Base-by-base conservation (phyloP, 2,113 vertebrate species). In the Scomber scombrus region DNA sequence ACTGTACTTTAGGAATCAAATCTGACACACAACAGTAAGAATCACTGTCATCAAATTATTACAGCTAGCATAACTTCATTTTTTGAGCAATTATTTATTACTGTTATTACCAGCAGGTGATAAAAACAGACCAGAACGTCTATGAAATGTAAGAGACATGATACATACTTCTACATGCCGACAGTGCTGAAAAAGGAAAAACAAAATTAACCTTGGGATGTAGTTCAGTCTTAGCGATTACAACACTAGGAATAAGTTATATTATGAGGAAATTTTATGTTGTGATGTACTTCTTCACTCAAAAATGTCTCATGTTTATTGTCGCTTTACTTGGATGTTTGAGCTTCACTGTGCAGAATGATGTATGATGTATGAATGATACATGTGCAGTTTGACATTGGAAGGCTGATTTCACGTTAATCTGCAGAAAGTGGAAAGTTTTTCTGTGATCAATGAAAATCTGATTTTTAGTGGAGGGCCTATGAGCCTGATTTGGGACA, bases 1-100 rank as follows among this genome's bases (percentile, higher is more conserved):
- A 71, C 21, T 34, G 4, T 56, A 50, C 34, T 47, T 62, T 15
- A 67, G 21, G n/a, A 72, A 58, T 75, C 1, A 58, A 31, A 56
- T 72, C 0, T 16, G 23, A 3, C 31, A 49, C 9, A 77, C 11
- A 23, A 46, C 2, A 75, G 21, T 47, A 47, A 7, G 11, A 26
- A 34, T 70, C 9, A 23, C 57, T 57, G 3, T 8, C 15, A 67
- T 68, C 15, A n/a, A 45, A 61, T 14, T 9, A 43, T 60, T 15
- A 74, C 18, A 13, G 11, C n/a, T 56, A 11, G 23, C 18, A 66
- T 14, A 21, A 2, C 15, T 45, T 21, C 23, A 5, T 2, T 72
- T 81, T 67, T 51, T 56, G 8, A 61, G 23, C 14, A 63, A 46
- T 12, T 52, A 10, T 8, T 50, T 6, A 61, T 54, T 46, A 61